phyloP scores from a whole-genome alignment of 2,113 vertebrate genomes.

The Myrmecophaga tridactyla region DNA sequence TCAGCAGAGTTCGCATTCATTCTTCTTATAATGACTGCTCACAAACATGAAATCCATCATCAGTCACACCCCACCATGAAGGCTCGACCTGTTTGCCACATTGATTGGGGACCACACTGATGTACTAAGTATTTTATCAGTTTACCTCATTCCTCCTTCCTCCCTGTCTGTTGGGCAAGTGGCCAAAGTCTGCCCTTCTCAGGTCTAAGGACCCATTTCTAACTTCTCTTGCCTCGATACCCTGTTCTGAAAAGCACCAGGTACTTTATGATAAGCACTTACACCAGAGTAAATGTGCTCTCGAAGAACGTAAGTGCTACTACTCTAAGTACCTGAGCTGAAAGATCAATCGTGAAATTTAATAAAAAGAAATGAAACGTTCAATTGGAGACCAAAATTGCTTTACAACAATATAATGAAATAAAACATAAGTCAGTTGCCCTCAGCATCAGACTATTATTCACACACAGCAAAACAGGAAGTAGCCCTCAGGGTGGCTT shows the following conservation, averaged over 20 bases:
- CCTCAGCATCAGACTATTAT: conserved; percentile 45
- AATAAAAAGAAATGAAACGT: conserved; percentile 77
- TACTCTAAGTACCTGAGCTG: conserved; percentile 54
- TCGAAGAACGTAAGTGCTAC: conserved; percentile 44
- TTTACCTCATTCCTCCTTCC: background rate
- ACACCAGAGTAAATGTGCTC: conserved; percentile 6
- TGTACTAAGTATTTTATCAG: background rate
- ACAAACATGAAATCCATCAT: background rate
- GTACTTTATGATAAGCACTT: conserved; percentile 46
- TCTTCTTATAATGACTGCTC: background rate
- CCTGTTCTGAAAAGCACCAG: background rate
- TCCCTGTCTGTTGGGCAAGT: background rate
- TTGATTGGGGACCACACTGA: background rate
- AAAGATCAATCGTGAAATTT: conserved; percentile 68
- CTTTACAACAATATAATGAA: conserved; percentile 72
- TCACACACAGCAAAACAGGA: conserved; percentile 66
- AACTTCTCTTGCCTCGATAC: background rate
- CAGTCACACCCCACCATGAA: conserved; percentile 4
- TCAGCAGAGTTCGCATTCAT: background rate
- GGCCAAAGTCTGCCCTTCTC: background rate
- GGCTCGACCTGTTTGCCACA: background rate
- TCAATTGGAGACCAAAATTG: conserved; percentile 69
- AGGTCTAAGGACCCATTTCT: background rate
- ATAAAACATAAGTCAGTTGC: conserved; percentile 68
- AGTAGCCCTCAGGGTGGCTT: conserved; percentile 55